A percentile compares a stretch with the other conserved stretches of the same genome.
Evolutionary conservation across 1,140 invertebrate genomes (phyloP).

Genomic region (Neodiprion lecontei): DNA sequence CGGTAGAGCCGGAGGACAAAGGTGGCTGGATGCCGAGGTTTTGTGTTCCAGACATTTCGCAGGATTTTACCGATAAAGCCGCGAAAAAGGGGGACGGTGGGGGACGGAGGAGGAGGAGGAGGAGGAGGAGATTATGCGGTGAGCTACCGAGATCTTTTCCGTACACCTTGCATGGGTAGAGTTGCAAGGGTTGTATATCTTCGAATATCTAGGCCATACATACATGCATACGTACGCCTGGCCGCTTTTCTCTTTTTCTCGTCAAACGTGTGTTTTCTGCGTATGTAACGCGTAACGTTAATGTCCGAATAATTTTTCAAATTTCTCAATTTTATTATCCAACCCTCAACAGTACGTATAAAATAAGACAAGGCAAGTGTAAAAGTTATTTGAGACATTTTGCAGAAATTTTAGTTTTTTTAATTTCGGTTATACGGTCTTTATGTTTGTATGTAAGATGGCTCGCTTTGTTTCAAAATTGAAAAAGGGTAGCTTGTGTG

Average conservation of each 20-base stretch:
- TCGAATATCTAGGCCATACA: too few relatives aligned
- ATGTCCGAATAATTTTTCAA: background rate
- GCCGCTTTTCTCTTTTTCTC: too few relatives aligned
- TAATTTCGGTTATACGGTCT: too few relatives aligned
- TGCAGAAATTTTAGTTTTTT: too few relatives aligned
- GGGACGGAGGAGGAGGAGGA: background rate
- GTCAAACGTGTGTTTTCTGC: background rate
- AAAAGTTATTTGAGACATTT: too few relatives aligned
- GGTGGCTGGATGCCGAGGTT: background rate
- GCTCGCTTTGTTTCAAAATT: too few relatives aligned
- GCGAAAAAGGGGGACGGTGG: background rate
- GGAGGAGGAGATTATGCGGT: background rate
- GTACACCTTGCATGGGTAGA: too few relatives aligned
- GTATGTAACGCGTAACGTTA: background rate
- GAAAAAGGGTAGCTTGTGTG: background rate
- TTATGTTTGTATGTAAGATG: too few relatives aligned
- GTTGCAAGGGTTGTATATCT: too few relatives aligned
- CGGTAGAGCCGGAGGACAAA: constrained; percentile 1
- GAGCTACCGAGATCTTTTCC: too few relatives aligned
- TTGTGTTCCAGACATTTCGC: background rate
- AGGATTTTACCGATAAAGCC: background rate
- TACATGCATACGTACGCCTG: too few relatives aligned
- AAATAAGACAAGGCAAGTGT: background rate
- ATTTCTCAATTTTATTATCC: background rate
- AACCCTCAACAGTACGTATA: background rate